Evolutionary conservation across 1,140 invertebrate species (phyloP), one percentile per base, ranked within the genome.

Genomic region (Paramacrobiotus metropolitanus): DNA sequence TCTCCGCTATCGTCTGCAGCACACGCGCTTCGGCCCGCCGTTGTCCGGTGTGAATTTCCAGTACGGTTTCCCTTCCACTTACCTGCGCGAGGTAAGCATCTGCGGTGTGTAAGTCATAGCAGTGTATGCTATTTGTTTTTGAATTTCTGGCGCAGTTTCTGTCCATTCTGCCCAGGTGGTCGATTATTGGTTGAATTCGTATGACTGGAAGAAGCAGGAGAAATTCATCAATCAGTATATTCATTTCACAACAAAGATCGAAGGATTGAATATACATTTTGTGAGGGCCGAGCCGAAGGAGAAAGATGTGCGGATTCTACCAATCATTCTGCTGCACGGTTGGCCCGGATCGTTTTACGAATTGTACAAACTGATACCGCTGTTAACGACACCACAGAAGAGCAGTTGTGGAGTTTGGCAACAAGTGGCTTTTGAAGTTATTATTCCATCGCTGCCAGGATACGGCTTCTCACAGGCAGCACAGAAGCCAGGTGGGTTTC

Each of bases 281-380:
- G 44, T 68, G 3, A 67, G 68, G 68, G 75, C 0, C 75, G 78
- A 68, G 66, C 77, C 78, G 9, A 64, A 24, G 21, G 59, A 61
- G 24, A 66, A 63, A 60, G 62, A 1, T n/a, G 15, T 67, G 0
- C 65, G 64, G 55, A 62, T 80, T 0, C 64, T 83, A 1, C 85
- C 85, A 0, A 45, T 89, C 24, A 67, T 92, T 0, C 28, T 93
- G 1, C 66, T 87, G 2, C 87, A 93, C 68, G 88, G 89, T 20
- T 94, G 88, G 89, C 89, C 89, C 1, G 87, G 86, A 1, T 86
- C 84, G 0, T 76, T 91, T 1, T 75, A 83, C 9, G 87, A 92
- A 71, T 91, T 90, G 69, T 83, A 85, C 65, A 83, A 86, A 67
- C 75, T 87, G 1, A 81, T 85, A 59, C 83, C 83, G 0, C 61